Conservation (phyloP, 2,113 vertebrate genomes). For the Myiagra hebetior region DNA sequence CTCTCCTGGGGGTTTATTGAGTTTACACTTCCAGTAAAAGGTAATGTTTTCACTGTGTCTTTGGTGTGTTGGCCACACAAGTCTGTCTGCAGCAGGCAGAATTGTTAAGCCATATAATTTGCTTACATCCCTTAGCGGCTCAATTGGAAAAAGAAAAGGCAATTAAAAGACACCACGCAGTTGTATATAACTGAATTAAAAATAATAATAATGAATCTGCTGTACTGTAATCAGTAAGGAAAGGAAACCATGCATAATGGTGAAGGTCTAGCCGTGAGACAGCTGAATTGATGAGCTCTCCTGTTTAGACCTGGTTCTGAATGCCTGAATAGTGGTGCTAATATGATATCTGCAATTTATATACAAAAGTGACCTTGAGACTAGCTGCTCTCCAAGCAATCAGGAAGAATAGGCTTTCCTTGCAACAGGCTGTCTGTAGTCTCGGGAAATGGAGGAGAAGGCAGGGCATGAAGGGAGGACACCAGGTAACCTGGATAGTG, state of each 20-base stretch:
- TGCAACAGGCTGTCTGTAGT: neutral
- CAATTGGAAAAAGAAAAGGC: neutral
- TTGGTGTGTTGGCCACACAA: conserved; percentile 45
- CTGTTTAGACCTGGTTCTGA: neutral
- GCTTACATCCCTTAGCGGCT: conserved; percentile 18
- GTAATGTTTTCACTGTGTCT: conserved; percentile 59
- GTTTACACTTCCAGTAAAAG: conserved; percentile 68
- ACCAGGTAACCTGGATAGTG: neutral
- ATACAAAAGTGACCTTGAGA: conserved; percentile 42
- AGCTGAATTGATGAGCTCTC: conserved; percentile 19
- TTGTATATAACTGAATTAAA: conserved; percentile 19
- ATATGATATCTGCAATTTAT: neutral
- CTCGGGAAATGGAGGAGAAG: neutral
- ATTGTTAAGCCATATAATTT: conserved; percentile 49
- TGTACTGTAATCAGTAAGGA: conserved; percentile 12
- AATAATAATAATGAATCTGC: neutral
- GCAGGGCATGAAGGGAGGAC: neutral
- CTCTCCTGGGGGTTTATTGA: conserved; percentile 69
- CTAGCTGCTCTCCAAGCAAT: neutral
- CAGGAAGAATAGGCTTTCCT: neutral
- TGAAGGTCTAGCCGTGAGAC: neutral
- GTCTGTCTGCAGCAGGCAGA: conserved; percentile 39
- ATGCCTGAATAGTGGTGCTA: conserved; percentile 1
- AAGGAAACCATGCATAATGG: conserved; percentile 2
- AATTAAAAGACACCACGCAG: conserved; percentile 49